Percentiles rank a stretch among this genome's conserved stretches.
Evolutionary conservation across 2,113 vertebrate genomes (phyloP).

Genomic region (Chelonoidis abingdonii): DNA sequence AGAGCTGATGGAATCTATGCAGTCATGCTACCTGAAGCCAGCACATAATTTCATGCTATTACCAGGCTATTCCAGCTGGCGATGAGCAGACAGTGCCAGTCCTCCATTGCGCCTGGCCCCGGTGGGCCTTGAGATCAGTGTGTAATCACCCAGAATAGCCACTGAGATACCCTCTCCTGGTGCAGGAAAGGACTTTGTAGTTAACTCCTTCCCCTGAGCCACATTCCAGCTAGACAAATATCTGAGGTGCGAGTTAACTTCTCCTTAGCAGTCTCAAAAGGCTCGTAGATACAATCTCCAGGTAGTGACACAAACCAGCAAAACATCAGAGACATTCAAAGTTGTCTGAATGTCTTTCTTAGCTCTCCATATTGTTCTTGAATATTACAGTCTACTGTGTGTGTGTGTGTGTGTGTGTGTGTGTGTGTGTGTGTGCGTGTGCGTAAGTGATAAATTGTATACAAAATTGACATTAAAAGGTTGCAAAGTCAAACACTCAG

Average conservation of each 20-base stretch:
- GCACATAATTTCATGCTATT: not conserved
- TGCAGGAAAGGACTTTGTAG: not conserved
- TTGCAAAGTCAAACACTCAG: no score
- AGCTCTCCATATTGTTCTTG: not conserved
- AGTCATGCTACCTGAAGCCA: not conserved
- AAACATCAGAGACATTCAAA: not conserved
- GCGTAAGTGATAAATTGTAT: no score
- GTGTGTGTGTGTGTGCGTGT: no score
- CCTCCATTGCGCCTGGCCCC: not conserved
- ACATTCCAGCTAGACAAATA: not conserved
- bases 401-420: no score
- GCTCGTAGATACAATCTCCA: not conserved
- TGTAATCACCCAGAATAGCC: not conserved
- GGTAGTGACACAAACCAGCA: not conserved
- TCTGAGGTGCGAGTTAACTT: not conserved
- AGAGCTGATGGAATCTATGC: not conserved
- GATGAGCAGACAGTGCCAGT: not conserved
- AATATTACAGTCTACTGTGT: not conserved
- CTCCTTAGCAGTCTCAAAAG: no score
- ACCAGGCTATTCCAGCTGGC: not conserved
- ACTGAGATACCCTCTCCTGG: not conserved
- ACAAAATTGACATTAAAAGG: not conserved
- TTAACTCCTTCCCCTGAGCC: not conserved
- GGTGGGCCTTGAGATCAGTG: not conserved
- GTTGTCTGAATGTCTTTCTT: not conserved